Evolutionary conservation across 1,140 invertebrate genomes (phyloP).

Genomic region (Neodiprion virginianus): DNA sequence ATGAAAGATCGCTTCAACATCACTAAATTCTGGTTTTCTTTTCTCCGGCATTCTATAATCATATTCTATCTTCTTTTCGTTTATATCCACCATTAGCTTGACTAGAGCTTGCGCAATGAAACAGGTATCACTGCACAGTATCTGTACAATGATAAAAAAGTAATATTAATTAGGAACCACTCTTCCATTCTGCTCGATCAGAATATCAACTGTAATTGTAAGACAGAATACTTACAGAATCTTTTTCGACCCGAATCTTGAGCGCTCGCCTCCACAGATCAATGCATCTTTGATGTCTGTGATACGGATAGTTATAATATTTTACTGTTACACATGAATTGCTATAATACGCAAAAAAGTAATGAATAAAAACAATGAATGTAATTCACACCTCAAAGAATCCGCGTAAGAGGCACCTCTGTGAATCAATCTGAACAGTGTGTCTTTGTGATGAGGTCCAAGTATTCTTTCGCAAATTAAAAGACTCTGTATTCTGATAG

Average conservation of each 20-base stretch:
- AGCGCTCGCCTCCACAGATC: conserved; percentile 84
- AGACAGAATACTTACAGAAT: conserved; percentile 64
- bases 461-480: conserved; percentile 84
- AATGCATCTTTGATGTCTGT: conserved; percentile 81
- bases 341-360: neutral
- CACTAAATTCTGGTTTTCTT: conserved; percentile 70
- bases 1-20: conserved; percentile 76
- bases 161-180: conserved; percentile 7
- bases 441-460: conserved; percentile 83
- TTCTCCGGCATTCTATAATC: conserved; percentile 60
- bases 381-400: conserved; percentile 63
- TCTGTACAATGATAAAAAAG: conserved; percentile 43
- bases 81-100: conserved; percentile 79
- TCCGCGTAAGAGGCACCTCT: conserved; percentile 88
- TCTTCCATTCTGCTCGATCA: neutral
- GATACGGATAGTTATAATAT: conserved; percentile 18
- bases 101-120: conserved; percentile 82
- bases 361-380: conserved; percentile 14
- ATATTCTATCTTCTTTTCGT: conserved; percentile 67
- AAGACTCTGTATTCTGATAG: conserved; percentile 81
- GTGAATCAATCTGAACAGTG: conserved; percentile 78
- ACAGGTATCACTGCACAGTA: conserved; percentile 76
- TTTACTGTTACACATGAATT: neutral
- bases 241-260: conserved; percentile 79
- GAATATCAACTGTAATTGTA: neutral